Evolutionary conservation across 1,140 invertebrate genomes (phyloP).

Genomic region (Holotrichia oblita): DNA sequence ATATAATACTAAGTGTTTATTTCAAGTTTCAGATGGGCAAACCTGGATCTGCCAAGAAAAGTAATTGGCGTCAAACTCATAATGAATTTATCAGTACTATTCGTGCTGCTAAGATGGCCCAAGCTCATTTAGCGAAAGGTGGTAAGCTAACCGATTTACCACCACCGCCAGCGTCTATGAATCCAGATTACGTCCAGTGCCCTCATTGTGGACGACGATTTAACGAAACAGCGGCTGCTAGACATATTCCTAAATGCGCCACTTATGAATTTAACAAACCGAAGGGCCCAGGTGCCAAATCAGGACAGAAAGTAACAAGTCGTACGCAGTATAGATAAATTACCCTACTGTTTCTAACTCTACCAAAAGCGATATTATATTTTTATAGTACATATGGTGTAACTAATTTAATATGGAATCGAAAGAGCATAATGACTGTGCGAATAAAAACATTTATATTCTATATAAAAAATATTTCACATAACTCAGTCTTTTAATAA

Average conservation of each 20-base stretch:
- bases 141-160: constrained; percentile 88
- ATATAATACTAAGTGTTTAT: too few species aligned
- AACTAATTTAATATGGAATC: background rate
- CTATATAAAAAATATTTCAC: too few species aligned
- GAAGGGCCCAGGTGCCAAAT: constrained; percentile 52
- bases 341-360: background rate
- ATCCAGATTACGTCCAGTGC: constrained; percentile 90
- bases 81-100: constrained; percentile 92
- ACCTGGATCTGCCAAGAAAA: constrained; percentile 65
- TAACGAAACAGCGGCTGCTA: constrained; percentile 84
- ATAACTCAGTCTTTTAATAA: too few species aligned
- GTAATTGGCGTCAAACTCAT: constrained; percentile 91
- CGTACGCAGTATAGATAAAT: background rate
- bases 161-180: constrained; percentile 86
- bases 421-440: too few species aligned
- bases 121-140: constrained; percentile 84
- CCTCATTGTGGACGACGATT: constrained; percentile 91
- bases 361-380: background rate
- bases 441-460: too few species aligned
- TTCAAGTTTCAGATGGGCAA: constrained; percentile 19
- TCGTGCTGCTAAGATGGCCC: constrained; percentile 88
- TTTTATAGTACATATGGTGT: background rate
- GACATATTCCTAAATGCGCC: constrained; percentile 94
- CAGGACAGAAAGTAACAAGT: background rate
- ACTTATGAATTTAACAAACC: constrained; percentile 84